Evolutionary conservation across 2,113 vertebrate genomes (phyloP).

Genomic region (Numida meleagris): DNA sequence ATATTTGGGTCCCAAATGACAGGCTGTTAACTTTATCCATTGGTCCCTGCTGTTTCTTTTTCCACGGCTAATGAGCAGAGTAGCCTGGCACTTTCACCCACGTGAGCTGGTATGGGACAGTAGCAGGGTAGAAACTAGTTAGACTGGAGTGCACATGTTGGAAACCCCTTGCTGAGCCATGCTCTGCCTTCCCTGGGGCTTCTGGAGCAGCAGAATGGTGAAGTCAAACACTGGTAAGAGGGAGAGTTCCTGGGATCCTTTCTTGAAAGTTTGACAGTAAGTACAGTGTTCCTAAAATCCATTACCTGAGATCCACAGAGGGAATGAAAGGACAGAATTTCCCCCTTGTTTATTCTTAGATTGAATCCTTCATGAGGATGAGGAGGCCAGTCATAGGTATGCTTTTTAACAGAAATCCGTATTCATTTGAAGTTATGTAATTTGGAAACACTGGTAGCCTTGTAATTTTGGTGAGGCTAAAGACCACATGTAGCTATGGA

Average conservation of each 20-base stretch:
- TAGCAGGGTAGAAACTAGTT: neutral
- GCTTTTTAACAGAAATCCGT: neutral
- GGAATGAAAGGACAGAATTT: neutral
- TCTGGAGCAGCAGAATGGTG: neutral
- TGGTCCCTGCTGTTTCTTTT: neutral
- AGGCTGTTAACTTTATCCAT: neutral
- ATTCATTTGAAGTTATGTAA: neutral
- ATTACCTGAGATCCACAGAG: neutral
- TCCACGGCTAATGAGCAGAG: neutral
- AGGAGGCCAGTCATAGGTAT: neutral
- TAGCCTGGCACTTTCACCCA: accelerated
- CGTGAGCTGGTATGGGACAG: neutral
- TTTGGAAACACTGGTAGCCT: neutral
- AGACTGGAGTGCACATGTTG: accelerated
- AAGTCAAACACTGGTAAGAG: neutral
- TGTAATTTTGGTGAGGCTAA: neutral
- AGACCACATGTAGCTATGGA: neutral
- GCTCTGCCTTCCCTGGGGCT: neutral
- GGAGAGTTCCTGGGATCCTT: neutral
- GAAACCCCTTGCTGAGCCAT: neutral
- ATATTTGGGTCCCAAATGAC: neutral
- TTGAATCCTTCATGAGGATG: neutral
- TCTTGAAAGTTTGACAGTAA: neutral
- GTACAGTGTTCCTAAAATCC: neutral
- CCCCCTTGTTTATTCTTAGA: neutral